Evolutionary conservation across 2,797 vertebrate genomes (phyloP), one percentile per base, ranked within the genome.

Genomic region (Sandelia bainsii): DNA sequence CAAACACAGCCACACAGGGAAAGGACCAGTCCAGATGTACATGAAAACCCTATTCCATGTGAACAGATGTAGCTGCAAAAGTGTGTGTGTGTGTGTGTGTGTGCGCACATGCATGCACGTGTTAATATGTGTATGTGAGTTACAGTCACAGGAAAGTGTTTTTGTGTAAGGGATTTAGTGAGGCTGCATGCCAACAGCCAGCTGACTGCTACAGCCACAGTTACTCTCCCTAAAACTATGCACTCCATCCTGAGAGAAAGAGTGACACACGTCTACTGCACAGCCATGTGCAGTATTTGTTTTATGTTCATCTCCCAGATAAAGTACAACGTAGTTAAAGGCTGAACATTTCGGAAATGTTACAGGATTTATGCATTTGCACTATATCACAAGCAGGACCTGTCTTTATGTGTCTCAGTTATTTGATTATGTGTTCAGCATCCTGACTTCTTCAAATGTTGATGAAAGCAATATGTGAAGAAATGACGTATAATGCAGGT

Each of bases 41-140:
- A 85, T 71, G 62, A 75, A 88, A 85, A 82, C 61, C 66, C 66
- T 34, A 44, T 64, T 75, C 51, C 19, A 69, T 83, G 72, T 72
- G 87, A 89, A 86, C 90, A 90, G 91, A 88, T 92, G 89, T 84
- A 75, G 25, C 73, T 44, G 52, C 48, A 72, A 66, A 82, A 73
- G n/a, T 50, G 46, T 50, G 37, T 69, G 34, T 71, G 37, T 69
- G 34, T 71, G 72, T 64, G 51, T 49, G 45, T 44, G 29, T 17
- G 46, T 51, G 53, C 9, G 58, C 27, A 48, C 12, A n/a, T 68
- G 54, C 29, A 32, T 67, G 52, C 34, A 59, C 62, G 57, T 52
- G 34, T 52, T 51, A 45, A 20, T 75, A 66, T 54, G 63, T 75
- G 58, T 29, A 29, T 58, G 60, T 61, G 27, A 83, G 73, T 58